Base-by-base conservation (phyloP, 2,113 vertebrate species). In the Osmerus eperlanus region DNA sequence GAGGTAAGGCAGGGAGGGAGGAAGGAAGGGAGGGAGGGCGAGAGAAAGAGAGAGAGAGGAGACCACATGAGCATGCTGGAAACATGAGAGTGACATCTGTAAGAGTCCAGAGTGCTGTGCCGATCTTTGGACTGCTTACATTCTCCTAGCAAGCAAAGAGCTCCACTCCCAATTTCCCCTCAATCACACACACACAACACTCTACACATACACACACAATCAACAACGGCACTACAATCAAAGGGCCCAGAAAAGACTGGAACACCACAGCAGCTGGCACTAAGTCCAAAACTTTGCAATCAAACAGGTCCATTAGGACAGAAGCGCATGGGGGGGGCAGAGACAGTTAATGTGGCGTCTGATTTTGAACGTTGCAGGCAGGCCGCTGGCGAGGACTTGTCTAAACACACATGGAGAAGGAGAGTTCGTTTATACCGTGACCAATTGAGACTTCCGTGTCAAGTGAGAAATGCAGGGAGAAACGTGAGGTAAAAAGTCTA, bases 61-160 rank as follows among this genome's bases (percentile, higher is more conserved):
- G 84, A 81, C 80, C 84, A 92, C 77, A 89, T 96, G 93, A 96
- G 89, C 89, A 86, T 3, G 85, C 86, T 85, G 75, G 76, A 91
- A 90, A 84, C 68, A 81, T 82, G 68, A 83, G 79, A 86, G 81
- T 86, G 85, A 86, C 87, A 88, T 85, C 80, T 82, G 77, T 74
- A 82, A 86, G 81, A 70, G 78, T 80, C 74, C 78, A 75, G 78
- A 82, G 76, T 72, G 71, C 75, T 70, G 77, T 64, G 66, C 81
- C 77, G 78, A 75, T 77, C 71, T 66, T 82, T 78, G 76, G 71
- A 70, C 79, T 84, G 75, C 76, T 77, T 78, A 71, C 53, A 74
- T 76, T 78, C 72, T 77, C 65, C 61, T 73, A 75, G 78, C 72
- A 76, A 64, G 25, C 63, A 2, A 67, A 78, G 70, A 80, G 74